These are phyloP conservation scores for Zaprionus gabonicus DNA, from an alignment of 1,140 invertebrate species.

Conservation along the genomic window DNA sequence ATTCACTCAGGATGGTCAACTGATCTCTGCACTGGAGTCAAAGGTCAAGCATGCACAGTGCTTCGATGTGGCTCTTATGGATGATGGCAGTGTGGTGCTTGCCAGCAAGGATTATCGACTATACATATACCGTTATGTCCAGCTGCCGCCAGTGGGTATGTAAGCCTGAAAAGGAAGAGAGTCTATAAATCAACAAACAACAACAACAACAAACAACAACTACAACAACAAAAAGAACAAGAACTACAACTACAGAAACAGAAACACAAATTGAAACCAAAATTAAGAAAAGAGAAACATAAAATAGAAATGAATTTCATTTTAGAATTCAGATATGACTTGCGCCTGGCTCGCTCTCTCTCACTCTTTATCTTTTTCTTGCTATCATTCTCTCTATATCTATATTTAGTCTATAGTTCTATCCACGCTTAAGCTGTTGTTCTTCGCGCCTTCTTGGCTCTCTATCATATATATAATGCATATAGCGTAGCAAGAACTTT, in stretches of 20 bases:
- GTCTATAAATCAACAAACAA: conserved; percentile 1
- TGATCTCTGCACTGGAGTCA: conserved; percentile 98
- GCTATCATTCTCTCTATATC: background rate
- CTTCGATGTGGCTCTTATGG: conserved; percentile 99
- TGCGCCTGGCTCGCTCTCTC: conserved; percentile 60
- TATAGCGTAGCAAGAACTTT: conserved; percentile 40
- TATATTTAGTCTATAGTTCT: conserved; percentile 8
- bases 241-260: background rate
- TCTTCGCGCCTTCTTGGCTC: conserved; percentile 9
- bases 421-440: conserved; percentile 15
- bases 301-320: conserved; percentile 17
- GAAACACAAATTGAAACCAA: conserved; percentile 21
- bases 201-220: conserved; percentile 17
- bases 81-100: conserved; percentile 99
- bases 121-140: conserved; percentile 99
- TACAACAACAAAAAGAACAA: conserved; percentile 1
- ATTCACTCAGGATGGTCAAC: conserved; percentile 97
- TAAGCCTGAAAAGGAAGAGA: conserved; percentile 85
- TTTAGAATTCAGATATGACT: conserved; percentile 70
- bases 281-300: conserved; percentile 14
- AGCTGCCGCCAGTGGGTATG: conserved; percentile 93
- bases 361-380: conserved; percentile 7
- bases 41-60: conserved; percentile 99
- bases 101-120: conserved; percentile 99
- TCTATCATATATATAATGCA: conserved; percentile 32